phyloP scores from a whole-genome alignment of 2,113 vertebrate species.

The Puntigrus tetrazona region DNA sequence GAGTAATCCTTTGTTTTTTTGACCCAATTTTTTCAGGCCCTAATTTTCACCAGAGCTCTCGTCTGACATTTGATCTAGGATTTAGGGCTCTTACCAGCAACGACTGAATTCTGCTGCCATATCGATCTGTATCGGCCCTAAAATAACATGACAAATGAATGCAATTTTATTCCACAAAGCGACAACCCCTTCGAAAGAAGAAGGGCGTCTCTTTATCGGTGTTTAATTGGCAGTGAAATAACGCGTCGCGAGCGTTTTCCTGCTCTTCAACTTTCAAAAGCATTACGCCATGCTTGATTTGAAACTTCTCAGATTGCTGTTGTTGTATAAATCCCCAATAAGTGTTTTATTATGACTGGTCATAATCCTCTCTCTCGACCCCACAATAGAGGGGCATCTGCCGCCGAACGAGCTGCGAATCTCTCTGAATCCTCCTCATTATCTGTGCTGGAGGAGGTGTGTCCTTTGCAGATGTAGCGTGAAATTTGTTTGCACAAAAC shows the following conservation, averaged over 20 bases:
- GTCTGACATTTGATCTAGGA: slow-evolving; percentile 35
- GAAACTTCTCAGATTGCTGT: slow-evolving; percentile 45
- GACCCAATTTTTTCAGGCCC: slow-evolving; percentile 42
- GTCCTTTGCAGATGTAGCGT: slow-evolving; percentile 55
- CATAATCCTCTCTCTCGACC: slow-evolving; percentile 52
- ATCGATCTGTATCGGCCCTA: background rate
- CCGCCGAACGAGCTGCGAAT: slow-evolving; percentile 1
- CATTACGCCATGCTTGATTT: slow-evolving; percentile 46
- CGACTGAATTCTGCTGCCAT: background rate
- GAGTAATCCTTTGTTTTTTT: slow-evolving; percentile 46
- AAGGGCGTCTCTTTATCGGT: slow-evolving; percentile 25
- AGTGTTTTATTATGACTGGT: slow-evolving; percentile 53
- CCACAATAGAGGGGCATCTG: slow-evolving; percentile 58
- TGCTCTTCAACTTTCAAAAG: slow-evolving; percentile 44
- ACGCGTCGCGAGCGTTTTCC: background rate
- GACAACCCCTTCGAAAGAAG: background rate
- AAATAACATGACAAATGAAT: background rate
- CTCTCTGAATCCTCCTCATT: slow-evolving; percentile 49
- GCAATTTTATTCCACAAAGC: slow-evolving; percentile 33
- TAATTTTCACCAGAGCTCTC: slow-evolving; percentile 27
- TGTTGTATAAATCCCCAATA: slow-evolving; percentile 57
- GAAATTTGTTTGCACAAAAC: slow-evolving; percentile 55
- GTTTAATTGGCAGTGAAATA: slow-evolving; percentile 46
- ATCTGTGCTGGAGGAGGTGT: slow-evolving; percentile 53
- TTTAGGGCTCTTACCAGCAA: background rate